Evolutionary conservation across 2,797 vertebrate species (phyloP).

Genomic region (Micromesistius poutassou): DNA sequence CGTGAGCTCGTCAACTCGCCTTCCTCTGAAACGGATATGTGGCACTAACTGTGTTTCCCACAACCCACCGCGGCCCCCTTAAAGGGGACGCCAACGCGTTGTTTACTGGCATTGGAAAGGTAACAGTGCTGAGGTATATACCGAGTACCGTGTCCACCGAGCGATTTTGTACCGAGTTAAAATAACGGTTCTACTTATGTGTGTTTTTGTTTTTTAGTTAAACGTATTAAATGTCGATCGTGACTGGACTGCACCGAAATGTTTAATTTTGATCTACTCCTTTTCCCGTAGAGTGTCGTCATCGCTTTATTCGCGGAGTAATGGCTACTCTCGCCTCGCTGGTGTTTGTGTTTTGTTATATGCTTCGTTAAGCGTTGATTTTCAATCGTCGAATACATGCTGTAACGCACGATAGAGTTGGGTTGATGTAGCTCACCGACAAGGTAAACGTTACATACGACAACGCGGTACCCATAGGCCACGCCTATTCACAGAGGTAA

Average conservation of each 20-base stretch:
- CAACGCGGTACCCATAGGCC: not conserved
- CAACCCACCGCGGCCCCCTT: slow-evolving; percentile 58
- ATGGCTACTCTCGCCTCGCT: not conserved
- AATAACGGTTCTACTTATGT: no score
- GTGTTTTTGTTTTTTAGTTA: no score
- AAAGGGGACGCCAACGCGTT: not conserved
- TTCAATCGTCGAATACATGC: not conserved
- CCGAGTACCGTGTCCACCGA: no score
- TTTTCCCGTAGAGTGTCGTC: not conserved
- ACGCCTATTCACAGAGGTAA: slow-evolving; percentile 43
- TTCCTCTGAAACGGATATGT: slow-evolving; percentile 56
- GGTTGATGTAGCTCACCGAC: not conserved
- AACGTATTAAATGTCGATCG: not conserved
- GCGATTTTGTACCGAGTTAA: no score
- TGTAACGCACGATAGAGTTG: not conserved
- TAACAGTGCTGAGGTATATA: no score
- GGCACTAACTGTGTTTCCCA: slow-evolving; percentile 71
- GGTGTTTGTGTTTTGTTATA: not conserved
- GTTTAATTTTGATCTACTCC: not conserved
- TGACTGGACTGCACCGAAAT: not conserved
- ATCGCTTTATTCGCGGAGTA: not conserved
- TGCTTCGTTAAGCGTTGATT: not conserved
- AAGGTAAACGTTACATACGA: not conserved
- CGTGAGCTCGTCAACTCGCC: slow-evolving; percentile 45
- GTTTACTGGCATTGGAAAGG: no score